Evolutionary conservation across 2,113 vertebrate genomes (phyloP).

Genomic region (Cisticola juncidis): DNA sequence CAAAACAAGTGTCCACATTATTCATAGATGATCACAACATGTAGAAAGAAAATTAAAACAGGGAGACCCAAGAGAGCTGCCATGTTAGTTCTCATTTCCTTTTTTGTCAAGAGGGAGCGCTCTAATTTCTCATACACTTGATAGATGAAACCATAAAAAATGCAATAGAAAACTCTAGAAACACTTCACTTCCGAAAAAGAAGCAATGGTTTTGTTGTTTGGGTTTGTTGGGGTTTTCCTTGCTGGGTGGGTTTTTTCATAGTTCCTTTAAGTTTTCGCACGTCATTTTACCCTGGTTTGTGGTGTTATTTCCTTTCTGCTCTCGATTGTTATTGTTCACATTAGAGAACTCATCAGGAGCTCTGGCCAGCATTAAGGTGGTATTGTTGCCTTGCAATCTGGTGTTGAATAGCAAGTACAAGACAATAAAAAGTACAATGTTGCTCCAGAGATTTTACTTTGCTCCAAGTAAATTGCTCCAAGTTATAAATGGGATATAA

Average conservation of each 20-base stretch:
- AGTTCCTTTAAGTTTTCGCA: not conserved
- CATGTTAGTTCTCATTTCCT: not conserved
- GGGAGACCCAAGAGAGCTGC: not conserved
- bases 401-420: not conserved
- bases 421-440: not conserved
- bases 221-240: too few relatives aligned
- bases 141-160: not conserved
- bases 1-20: not conserved
- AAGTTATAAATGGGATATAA: not conserved
- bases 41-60: not conserved
- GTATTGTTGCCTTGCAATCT: not conserved
- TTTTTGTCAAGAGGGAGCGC: not conserved
- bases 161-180: not conserved
- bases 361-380: not conserved
- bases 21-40: not conserved
- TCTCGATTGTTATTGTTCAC: not conserved
- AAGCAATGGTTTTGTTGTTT: not conserved
- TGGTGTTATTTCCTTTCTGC: not conserved
- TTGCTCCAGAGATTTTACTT: not conserved
- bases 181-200: not conserved
- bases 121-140: not conserved
- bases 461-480: not conserved
- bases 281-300: not conserved
- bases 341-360: not conserved
- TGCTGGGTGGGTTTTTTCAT: accelerated